Percentiles rank a stretch among this genome's conserved stretches.
phyloP scores from a whole-genome alignment of 2,797 vertebrate species.

The Lacerta viridis region DNA sequence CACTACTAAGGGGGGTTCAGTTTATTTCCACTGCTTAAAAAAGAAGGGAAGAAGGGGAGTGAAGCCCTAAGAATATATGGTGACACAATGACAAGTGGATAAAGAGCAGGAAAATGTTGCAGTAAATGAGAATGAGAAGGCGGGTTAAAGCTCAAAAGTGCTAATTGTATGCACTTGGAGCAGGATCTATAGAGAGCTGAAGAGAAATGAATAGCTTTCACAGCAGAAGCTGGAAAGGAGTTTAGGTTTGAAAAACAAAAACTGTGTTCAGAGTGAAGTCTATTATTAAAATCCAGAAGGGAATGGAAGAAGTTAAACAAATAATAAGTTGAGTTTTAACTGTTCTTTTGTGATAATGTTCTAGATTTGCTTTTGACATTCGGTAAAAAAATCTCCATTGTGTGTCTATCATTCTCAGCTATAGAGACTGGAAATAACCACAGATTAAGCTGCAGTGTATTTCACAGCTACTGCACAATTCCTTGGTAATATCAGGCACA shows the following conservation, averaged over 20 bases:
- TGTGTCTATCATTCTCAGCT: conserved; percentile 12
- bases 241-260: conserved; percentile 51
- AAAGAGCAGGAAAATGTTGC: conserved; percentile 54
- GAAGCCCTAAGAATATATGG: conserved; percentile 52
- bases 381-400: conserved; percentile 37
- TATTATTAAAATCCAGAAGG: conserved; percentile 62
- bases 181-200: conserved; percentile 33
- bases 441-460: conserved; percentile 4
- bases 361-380: conserved; percentile 42
- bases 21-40: background rate
- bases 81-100: conserved; percentile 49
- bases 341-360: conserved; percentile 46
- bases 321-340: conserved; percentile 58
- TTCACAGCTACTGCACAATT: conserved; percentile 14
- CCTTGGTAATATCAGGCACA: background rate
- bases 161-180: conserved; percentile 64
- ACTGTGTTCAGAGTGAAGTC: conserved; percentile 36
- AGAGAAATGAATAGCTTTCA: conserved; percentile 68
- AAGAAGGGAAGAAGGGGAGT: background rate
- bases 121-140: conserved; percentile 40
- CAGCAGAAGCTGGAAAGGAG: conserved; percentile 36
- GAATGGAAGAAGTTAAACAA: conserved; percentile 62
- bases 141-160: conserved; percentile 49
- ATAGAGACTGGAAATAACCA: conserved; percentile 13
- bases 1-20: background rate